Base-by-base conservation (phyloP, 2,888 invertebrate species). In the Hybos culiciformis region DNA sequence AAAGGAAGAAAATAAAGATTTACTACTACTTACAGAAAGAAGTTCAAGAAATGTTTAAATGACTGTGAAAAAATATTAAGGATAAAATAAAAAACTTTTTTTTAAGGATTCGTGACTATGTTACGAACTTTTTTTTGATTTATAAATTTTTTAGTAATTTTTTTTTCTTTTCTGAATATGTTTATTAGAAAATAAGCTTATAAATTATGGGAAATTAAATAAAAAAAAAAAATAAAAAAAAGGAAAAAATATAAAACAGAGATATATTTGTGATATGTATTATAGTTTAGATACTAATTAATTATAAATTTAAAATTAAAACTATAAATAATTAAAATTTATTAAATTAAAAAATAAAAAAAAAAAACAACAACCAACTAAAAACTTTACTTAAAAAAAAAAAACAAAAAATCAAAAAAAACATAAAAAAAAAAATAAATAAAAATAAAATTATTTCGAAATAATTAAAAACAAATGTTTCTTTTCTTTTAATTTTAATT, bases 251-350 rank as follows among this genome's bases (percentile, higher is more conserved):
- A 49, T 45, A 39, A 48, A 45, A 43, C 40, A 44, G 42, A 46
- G 46, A 46, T 50, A 50, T 50, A 50, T 50, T 50, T 50, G 49
- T 50, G 49, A 50, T 50, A 50, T 50, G 49, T 50, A 50, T 50
- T 50, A 50, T 50, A 50, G 49, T 50, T 45, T 50, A 50, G 49
- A 48, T 46, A 50, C 46, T 48, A 48, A 48, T 48, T 29, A n/a
- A 29, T 29, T 44, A 47, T 48, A 48, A 47, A 14, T 7, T 21
- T 14, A 36, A 19, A 19, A 41, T 41, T 21, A 36, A 42, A 41
- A 32, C 43, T 26, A 43, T 47, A 50, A 46, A 44, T 20, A 20
- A n/a, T 20, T 36, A 20, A 19, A 36, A 36, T 36, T 36, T 19
- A 36, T n/a, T n/a, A 36, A 20, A 36, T n/a, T n/a, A 36, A 3